Evolutionary conservation across 2,888 invertebrate genomes (phyloP), one percentile per base, ranked within the genome.

Genomic region (Elegia similella): DNA sequence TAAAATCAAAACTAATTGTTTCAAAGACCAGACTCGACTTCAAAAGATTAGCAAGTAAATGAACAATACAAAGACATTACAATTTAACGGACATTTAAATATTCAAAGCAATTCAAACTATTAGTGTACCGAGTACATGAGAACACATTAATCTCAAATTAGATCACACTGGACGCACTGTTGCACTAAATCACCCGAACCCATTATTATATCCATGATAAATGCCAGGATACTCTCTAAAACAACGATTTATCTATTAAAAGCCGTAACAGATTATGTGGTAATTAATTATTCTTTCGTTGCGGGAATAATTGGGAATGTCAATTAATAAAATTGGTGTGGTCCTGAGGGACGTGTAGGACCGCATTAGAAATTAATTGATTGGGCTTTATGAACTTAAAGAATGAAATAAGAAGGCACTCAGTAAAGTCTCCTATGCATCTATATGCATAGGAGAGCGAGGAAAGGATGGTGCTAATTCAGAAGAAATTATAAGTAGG

Each of bases 231-330:
- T 50, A 12, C 50, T 12, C 32, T 32, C 10, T 34, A 16, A 38
- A 50, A 30, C 29, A 13, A 17, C 34, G 17, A 34, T 38, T 50
- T 34, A 50, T 50, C 50, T 50, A 50, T 34, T 50, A 50, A 50
- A 50, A 50, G 15, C 48, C 50, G 32, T 17, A 50, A 50, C 50
- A 10, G 50, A 50, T 50, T 15, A 50, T 17, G 34, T 16, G 34
- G 34, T 50, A 50, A 50, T 48, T 48, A 48, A 30, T 48, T 32
- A 30, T 50, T 50, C 34, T 38, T 50, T 50, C 34, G 34, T 34
- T 15, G 50, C 15, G 50, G 50, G 34, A 16, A 50, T 50, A 50
- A 50, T 50, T 50, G 34, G 34, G 50, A 50, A 50, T 50, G 34
- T 50, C 50, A 50, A 50, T 50, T 50, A 38, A 50, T 38, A 16